Evolutionary conservation across 2,113 vertebrate species (phyloP), one percentile per base, ranked within the genome.

Genomic region (Dicrurus megarhynchus): DNA sequence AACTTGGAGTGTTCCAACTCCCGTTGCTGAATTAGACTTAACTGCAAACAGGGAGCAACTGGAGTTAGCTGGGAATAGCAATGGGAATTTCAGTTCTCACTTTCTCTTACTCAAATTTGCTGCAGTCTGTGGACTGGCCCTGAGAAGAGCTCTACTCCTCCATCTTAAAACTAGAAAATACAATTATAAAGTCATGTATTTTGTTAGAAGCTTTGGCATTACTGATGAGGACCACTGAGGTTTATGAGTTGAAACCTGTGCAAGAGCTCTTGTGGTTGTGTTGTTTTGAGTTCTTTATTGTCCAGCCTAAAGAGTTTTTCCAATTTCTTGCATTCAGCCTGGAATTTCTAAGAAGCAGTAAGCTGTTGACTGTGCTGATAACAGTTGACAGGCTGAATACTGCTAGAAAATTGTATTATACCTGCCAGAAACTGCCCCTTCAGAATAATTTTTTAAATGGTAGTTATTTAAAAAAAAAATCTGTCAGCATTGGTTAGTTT

Each of bases 41-140:
- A 60, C 19, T 61, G 64, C 53, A 35, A 27, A 27, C n/a, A 16
- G 37, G 71, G 83, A 89, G 16, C 67, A 39, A 65, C 80, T 35
- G 33, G 75, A 79, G 61, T 35, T 80, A n/a, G 86, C 56, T 92
- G 83, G 92, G 76, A 95, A 49, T 22, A 86, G 85, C 75, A 63
- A 1, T 64, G 63, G 42, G 74, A 42, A 50, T 52, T 90, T 74
- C 71, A 67, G 32, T 71, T 93, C 83, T n/a, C 52, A 16, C 73
- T 71, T 90, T 1, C 30, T 70, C 53, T 57, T 59, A 35, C 71
- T 80, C 83, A 12, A 3, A 86, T 85, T 86, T 74, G 17, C 79
- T 32, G 0, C 0, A 37, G 46, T 35, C 5, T 42, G 3, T 8
- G 35, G 73, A 17, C 6, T 23, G 33, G 15, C 47, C 47, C 41